Percentiles rank a stretch among this genome's conserved stretches.
Evolutionary conservation across 1,140 invertebrate genomes (phyloP).

Genomic region (Spodoptera frugiperda): DNA sequence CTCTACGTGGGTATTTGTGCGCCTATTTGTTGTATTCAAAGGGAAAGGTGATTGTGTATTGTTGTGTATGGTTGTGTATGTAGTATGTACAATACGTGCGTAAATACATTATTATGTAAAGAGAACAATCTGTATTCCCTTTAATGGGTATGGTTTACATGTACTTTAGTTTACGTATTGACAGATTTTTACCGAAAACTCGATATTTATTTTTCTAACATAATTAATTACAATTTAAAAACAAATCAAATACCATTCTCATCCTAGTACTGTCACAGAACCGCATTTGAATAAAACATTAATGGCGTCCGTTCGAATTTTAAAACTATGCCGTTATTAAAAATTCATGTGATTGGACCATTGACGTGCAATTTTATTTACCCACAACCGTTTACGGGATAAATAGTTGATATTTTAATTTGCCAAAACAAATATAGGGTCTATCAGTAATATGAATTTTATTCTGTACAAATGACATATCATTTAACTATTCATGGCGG

Average conservation of each 20-base stretch:
- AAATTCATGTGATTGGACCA: slow-evolving; percentile 32
- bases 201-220: too few species aligned
- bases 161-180: too few species aligned
- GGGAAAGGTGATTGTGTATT: too few species aligned
- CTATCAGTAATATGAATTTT: slow-evolving; percentile 47
- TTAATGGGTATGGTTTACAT: too few species aligned
- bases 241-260: background rate
- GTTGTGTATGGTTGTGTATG: too few species aligned
- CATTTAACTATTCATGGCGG: slow-evolving; percentile 56
- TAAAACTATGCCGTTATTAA: slow-evolving; percentile 22
- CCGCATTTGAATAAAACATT: slow-evolving; percentile 7
- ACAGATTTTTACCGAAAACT: too few species aligned
- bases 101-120: too few species aligned
- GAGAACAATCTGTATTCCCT: too few species aligned
- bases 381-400: slow-evolving; percentile 19
- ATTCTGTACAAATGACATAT: slow-evolving; percentile 55
- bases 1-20: slow-evolving; percentile 43
- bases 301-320: slow-evolving; percentile 1
- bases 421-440: slow-evolving; percentile 38
- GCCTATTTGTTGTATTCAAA: slow-evolving; percentile 23
- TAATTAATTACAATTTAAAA: background rate
- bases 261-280: background rate
- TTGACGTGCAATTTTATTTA: slow-evolving; percentile 27
- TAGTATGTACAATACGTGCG: too few species aligned
- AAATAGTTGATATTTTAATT: slow-evolving; percentile 44